Base-by-base conservation (phyloP, 1,140 invertebrate genomes). In the Heliothis subflexa region DNA sequence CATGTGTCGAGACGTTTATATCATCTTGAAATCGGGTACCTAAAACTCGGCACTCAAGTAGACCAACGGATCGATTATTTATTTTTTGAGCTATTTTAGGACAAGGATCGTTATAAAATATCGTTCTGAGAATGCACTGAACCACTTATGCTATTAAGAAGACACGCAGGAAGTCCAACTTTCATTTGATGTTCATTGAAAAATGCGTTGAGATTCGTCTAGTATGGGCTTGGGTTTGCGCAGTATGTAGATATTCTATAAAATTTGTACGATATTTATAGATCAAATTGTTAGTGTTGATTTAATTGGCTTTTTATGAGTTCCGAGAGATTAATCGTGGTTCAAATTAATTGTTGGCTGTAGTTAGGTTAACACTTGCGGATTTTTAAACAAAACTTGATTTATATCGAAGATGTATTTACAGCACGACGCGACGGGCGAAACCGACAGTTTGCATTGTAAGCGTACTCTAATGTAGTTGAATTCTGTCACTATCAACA, bases 101-200 rank as follows among this genome's bases (percentile, higher is more conserved):
- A 18, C 9, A 7, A 75, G 14, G 18, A 75, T 75, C 73, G 59
- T 75, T 75, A 75, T 59, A 13, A 59, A 59, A 66, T 66, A 66
- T 47, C 40, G 40, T 61, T 52, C 40, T 11, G 64, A 47, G 59
- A 64, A 75, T 28, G 73, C 47, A 75, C 52, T 75, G 59, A 62
- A 64, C 55, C 57, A 75, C 73, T 75, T 45, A 50, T n/a, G 49
- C 59, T 49, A 70, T 50, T 52, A 49, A 74, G 45, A 59, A 64
- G 59, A 61, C 40, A 57, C 10, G 57, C 72, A 75, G 73, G 73
- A 75, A 75, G 73, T 75, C 25, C 25, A 16, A 68, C 64, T 64
- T 40, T 25, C 21, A 75, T 75, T 75, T 75, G 59, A 75, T 75
- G 55, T 75, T 62, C 57, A 75, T 64, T 52, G 73, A 75, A 61